A percentile compares a stretch with the other conserved stretches of the same genome.
Evolutionary conservation across 2,113 vertebrate species (phyloP).

Genomic region (Gymnocephalus cernua): DNA sequence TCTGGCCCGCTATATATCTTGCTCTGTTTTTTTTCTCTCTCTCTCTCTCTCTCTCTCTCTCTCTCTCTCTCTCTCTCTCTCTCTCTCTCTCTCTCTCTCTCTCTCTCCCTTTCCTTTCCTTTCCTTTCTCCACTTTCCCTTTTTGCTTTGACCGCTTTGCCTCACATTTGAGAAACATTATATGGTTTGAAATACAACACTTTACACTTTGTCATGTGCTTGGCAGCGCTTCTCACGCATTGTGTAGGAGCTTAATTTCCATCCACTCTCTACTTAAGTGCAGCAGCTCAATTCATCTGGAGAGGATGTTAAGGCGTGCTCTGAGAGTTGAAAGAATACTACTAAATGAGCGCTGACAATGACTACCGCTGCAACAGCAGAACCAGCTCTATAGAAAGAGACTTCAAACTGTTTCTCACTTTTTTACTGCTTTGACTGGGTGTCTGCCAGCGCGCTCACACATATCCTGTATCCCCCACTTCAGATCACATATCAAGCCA

Average conservation of each 20-base stretch:
- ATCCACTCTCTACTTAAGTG: constrained; percentile 73
- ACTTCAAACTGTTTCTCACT: constrained; percentile 65
- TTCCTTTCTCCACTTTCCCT: constrained; percentile 44
- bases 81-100: constrained; percentile 8
- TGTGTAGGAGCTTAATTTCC: constrained; percentile 76
- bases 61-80: not conserved
- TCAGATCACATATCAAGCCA: constrained; percentile 67
- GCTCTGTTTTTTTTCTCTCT: not conserved
- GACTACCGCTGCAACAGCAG: constrained; percentile 48
- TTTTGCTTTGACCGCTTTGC: constrained; percentile 49
- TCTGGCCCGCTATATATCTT: constrained; percentile 54
- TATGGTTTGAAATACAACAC: constrained; percentile 77
- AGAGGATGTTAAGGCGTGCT: constrained; percentile 73
- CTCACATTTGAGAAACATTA: constrained; percentile 72
- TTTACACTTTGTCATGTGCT: constrained; percentile 72
- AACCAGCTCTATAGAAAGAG: constrained; percentile 52
- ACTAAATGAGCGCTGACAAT: constrained; percentile 72
- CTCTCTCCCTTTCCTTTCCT: not conserved
- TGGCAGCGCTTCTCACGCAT: constrained; percentile 68
- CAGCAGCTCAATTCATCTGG: constrained; percentile 72
- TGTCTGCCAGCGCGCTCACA: constrained; percentile 31
- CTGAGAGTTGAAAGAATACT: constrained; percentile 73
- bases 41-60: constrained; percentile 8
- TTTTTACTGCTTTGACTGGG: constrained; percentile 43
- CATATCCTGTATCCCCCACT: constrained; percentile 29